Base-by-base conservation (phyloP, 2,113 vertebrate species). In the Seriola rivoliana region DNA sequence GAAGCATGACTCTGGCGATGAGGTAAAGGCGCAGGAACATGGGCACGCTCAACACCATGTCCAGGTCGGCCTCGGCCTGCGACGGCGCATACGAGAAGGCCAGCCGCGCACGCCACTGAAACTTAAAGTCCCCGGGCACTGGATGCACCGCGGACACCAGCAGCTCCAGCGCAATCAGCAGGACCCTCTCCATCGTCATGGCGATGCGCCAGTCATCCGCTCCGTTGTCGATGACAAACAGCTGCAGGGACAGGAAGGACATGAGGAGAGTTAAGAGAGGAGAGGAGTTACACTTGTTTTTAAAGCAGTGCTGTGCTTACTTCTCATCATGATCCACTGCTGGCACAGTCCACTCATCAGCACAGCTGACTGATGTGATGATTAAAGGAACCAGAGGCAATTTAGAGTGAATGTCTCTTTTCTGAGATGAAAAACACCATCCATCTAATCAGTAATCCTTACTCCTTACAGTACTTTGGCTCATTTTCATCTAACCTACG, bases 11-110 rank as follows among this genome's bases (percentile, higher is more conserved):
- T 7, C 98, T 96, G 48, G 97, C 98, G 0, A 99, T 99, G 96
- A 99, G 96, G 95, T 99, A 99, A 79, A 99, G 97, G 73, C 98
- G 96, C 81, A 99, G 95, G 94, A 99, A 99, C 98, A 99, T 99
- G 93, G 98, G 98, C 82, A 99, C 98, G 63, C 97, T 99, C 83
- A 99, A 94, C 93, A 99, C 98, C 94, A 99, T 99, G 96, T 99
- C 98, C 95, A 99, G 97, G 11, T 99, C 98, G 0, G 98, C 98
- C 96, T 98, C 98, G 0, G 97, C 96, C 83, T 96, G 95, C 0
- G 98, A 99, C 0, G 97, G 96, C 0, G 96, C 93, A 62, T 99
- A 99, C 13, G 98, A 97, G 94, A 99, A 99, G 90, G 98, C 97
- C 92, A 99, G 95, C 36, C 98, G 97, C 0, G 98, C 97, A 4